These are phyloP conservation scores for Troilus luridus DNA, from an alignment of 2,888 invertebrate species.

Conservation along the genomic window DNA sequence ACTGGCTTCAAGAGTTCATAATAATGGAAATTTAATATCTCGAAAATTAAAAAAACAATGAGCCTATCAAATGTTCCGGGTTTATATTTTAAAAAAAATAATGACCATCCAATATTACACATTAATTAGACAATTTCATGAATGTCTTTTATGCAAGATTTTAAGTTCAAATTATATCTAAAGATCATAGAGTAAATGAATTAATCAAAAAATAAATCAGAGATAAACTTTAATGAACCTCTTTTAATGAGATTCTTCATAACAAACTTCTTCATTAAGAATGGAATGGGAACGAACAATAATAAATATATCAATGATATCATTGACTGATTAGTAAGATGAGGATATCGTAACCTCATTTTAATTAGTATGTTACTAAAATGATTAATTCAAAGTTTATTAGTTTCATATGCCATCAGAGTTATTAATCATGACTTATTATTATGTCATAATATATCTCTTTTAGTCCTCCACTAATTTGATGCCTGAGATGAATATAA, in stretches of 20 bases:
- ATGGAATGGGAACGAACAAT: neutral
- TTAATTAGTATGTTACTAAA: neutral
- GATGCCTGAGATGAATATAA: too few relatives aligned
- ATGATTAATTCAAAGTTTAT: neutral
- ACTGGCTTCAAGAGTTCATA: neutral
- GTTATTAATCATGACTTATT: neutral
- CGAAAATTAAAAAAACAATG: neutral
- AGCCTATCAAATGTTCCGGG: too few relatives aligned
- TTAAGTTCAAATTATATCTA: neutral
- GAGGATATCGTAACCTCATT: neutral
- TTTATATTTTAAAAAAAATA: too few relatives aligned
- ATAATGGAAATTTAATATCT: neutral
- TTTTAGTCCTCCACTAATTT: too few relatives aligned
- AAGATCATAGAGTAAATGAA: neutral
- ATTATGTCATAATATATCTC: neutral
- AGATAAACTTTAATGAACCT: neutral
- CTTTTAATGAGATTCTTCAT: neutral
- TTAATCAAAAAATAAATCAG: neutral
- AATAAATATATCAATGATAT: neutral
- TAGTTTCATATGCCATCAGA: neutral
- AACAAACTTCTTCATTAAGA: neutral
- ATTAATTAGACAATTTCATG: too few relatives aligned
- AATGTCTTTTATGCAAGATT: too few relatives aligned
- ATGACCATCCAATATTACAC: too few relatives aligned
- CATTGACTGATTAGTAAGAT: neutral